Evolutionary conservation across 1,140 invertebrate species (phyloP).

Genomic region (Bradysia coprophila): DNA sequence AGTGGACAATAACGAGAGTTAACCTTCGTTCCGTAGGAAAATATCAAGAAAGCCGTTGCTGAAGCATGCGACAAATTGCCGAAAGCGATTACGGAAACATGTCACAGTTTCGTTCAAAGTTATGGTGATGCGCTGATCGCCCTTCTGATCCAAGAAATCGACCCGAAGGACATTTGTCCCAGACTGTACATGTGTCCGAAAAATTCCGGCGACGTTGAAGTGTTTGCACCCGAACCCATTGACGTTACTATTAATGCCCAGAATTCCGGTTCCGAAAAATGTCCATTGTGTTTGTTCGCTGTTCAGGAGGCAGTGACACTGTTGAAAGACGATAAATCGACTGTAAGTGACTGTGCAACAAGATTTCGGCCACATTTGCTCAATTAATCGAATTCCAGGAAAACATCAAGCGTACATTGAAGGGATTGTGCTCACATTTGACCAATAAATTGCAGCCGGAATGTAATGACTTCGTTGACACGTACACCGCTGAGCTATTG

Average conservation of each 20-base stretch:
- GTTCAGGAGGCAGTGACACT: too few relatives aligned
- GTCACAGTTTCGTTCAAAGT: slow-evolving; percentile 50
- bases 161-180: slow-evolving; percentile 40
- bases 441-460: slow-evolving; percentile 37
- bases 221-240: slow-evolving; percentile 24
- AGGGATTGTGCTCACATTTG: slow-evolving; percentile 51
- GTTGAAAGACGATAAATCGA: slow-evolving; percentile 17
- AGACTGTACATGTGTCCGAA: slow-evolving; percentile 25
- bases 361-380: too few relatives aligned
- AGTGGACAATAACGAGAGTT: too few relatives aligned
- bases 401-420: slow-evolving; percentile 46
- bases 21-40: too few relatives aligned
- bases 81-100: slow-evolving; percentile 37
- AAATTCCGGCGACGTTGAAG: slow-evolving; percentile 29
- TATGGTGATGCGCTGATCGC: slow-evolving; percentile 62
- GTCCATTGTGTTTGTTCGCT: slow-evolving; percentile 66
- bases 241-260: slow-evolving; percentile 2
- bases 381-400: too few relatives aligned
- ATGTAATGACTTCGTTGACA: slow-evolving; percentile 58
- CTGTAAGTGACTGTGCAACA: too few relatives aligned
- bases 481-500: slow-evolving; percentile 52
- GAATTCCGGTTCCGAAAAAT: slow-evolving; percentile 26
- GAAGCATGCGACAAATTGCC: slow-evolving; percentile 50
- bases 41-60: slow-evolving; percentile 33
- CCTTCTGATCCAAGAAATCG: slow-evolving; percentile 58